Evolutionary conservation across 2,888 invertebrate species (phyloP).

Genomic region (Caenorhabditis sulstoni): DNA sequence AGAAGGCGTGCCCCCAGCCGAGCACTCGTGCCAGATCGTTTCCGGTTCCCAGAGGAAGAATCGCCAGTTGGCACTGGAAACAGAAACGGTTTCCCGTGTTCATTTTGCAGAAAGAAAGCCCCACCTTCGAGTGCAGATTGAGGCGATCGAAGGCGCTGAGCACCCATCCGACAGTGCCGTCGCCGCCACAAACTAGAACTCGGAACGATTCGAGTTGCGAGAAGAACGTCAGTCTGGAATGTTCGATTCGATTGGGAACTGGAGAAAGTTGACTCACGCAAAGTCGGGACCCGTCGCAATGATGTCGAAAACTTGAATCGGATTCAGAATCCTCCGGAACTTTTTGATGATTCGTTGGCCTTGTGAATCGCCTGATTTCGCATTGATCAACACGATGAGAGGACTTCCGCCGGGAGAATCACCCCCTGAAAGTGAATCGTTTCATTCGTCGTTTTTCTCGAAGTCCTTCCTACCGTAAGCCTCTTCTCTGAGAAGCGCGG

Average conservation of each 20-base stretch:
- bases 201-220: conserved; percentile 95
- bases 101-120: too few relatives aligned
- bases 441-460: neutral
- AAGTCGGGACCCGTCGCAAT: conserved; percentile 90
- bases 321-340: conserved; percentile 93
- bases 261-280: conserved; percentile 84
- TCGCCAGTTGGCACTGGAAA: conserved; percentile 91
- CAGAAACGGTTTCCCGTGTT: too few relatives aligned
- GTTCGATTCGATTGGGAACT: neutral
- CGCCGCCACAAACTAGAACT: conserved; percentile 96
- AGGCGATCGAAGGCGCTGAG: conserved; percentile 95
- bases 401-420: conserved; percentile 84
- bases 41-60: conserved; percentile 94
- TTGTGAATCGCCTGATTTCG: conserved; percentile 97
- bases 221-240: conserved; percentile 88
- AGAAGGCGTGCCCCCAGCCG: conserved; percentile 97
- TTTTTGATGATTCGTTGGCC: conserved; percentile 95
- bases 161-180: conserved; percentile 98
- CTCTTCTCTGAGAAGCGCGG: conserved; percentile 57
- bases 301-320: conserved; percentile 97
- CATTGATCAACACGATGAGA: conserved; percentile 96
- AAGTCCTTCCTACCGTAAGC: conserved; percentile 62
- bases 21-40: conserved; percentile 95
- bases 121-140: conserved; percentile 85
- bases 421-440: conserved; percentile 34